Conservation (phyloP, 2,888 invertebrate genomes). For the Ichneumoninae sp. region DNA sequence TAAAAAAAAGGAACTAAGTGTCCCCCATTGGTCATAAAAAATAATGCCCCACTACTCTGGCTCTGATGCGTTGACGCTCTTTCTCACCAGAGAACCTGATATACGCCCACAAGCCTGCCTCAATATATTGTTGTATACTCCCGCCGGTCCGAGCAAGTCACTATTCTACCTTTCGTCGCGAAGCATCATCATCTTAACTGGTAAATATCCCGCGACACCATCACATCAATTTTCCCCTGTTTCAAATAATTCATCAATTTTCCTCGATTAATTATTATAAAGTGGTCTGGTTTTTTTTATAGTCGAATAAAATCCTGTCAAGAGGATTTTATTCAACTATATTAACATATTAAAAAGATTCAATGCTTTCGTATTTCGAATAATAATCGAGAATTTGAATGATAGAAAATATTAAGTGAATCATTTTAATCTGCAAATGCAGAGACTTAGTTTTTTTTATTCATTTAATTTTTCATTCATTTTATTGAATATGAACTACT, state of each 20-base stretch:
- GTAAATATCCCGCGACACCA: constrained; percentile 70
- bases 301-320: too few relatives aligned
- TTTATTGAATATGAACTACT: too few relatives aligned
- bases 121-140: constrained; percentile 68
- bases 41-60: constrained; percentile 22
- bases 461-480: constrained; percentile 8
- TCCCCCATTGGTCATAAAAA: neutral
- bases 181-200: constrained; percentile 72
- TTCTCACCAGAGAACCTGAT: constrained; percentile 38
- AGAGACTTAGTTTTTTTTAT: constrained; percentile 59
- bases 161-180: constrained; percentile 74
- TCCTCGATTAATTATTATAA: neutral
- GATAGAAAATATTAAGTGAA: neutral
- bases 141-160: constrained; percentile 70
- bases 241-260: neutral
- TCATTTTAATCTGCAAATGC: neutral
- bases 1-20: neutral
- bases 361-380: neutral
- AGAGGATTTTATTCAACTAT: too few relatives aligned
- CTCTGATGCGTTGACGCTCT: constrained; percentile 46
- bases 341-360: too few relatives aligned
- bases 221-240: neutral
- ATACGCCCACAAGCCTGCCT: constrained; percentile 71
- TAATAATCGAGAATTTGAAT: neutral
- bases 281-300: too few relatives aligned